Evolutionary conservation across 1,140 invertebrate genomes (phyloP), one percentile per base, ranked within the genome.

Genomic region (Matsumurasca onukii): DNA sequence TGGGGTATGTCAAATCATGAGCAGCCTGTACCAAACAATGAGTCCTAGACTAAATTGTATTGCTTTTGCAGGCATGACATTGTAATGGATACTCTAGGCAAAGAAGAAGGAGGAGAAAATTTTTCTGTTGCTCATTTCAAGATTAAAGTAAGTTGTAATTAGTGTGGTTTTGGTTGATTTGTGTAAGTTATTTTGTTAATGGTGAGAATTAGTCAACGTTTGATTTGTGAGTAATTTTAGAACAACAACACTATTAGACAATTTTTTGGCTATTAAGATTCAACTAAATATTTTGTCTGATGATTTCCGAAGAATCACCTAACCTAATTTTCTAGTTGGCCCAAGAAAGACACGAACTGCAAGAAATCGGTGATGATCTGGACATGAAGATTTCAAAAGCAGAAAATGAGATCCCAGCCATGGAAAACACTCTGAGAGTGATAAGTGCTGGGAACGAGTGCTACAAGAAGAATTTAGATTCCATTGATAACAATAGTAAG

Each of bases 391-490:
- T 91, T 20, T 78, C 81, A 70, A 86, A 85, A 73, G 82, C 84
- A 24, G 90, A 91, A 78, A 79, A 84, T 31, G 89, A 91, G 77
- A 88, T 91, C 69, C 80, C 85, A 22, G 89, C 88, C 31, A 86
- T 91, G 79, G 89, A 92, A 77, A 89, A 89, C 73, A 90, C 89
- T 15, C 75, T 91, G 68, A 84, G 85, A 31, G 78, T 90, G 3
- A 80, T 91, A 12, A 88, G 88, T 75, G 77, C 82, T n/a, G 85
- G 87, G 55, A 90, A 91, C 74, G 77, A 65, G 1, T 69, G 67
- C 39, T 76, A 72, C 61, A 75, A 72, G 51, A 51, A 62, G 15
- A 71, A 70, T 39, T 45, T 77, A 29, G 71, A 72, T 17, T 48
- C 70, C 1, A 67, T 75, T 1, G 73, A 77, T 45, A 66, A 69